phyloP scores from a whole-genome alignment of 2,113 vertebrate genomes.

The Tetraodon nigroviridis region DNA sequence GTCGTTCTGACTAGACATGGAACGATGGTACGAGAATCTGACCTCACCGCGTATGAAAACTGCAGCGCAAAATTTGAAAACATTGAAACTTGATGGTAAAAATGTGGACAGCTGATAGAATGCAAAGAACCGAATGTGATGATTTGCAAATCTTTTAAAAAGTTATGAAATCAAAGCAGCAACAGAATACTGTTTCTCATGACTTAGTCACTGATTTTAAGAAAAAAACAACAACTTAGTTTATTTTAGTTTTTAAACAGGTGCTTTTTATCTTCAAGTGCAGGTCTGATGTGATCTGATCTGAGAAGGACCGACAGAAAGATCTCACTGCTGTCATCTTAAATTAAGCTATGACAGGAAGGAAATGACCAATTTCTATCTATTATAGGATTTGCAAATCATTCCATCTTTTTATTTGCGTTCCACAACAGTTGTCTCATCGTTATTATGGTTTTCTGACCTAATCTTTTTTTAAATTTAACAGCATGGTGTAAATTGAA shows the following conservation, averaged over 20 bases:
- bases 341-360: too few relatives aligned
- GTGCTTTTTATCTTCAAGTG: too few relatives aligned
- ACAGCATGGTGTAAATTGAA: conserved; percentile 61
- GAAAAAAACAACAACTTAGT: too few relatives aligned
- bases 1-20: conserved; percentile 7
- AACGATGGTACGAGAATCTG: conserved; percentile 15
- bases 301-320: too few relatives aligned
- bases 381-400: background rate
- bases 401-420: background rate
- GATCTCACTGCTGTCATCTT: too few relatives aligned
- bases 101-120: background rate
- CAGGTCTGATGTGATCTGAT: too few relatives aligned
- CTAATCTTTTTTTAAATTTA: conserved; percentile 64
- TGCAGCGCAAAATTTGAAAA: conserved; percentile 13
- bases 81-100: background rate
- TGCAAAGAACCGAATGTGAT: background rate
- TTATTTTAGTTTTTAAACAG: too few relatives aligned
- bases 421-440: conserved; percentile 8
- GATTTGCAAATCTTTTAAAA: background rate
- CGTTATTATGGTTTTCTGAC: conserved; percentile 41
- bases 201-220: too few relatives aligned
- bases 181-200: too few relatives aligned
- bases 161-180: background rate
- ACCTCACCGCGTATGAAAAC: conserved; percentile 16
- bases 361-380: background rate